phyloP scores from a whole-genome alignment of 2,888 invertebrate genomes.

The Cartodere bifasciata region DNA sequence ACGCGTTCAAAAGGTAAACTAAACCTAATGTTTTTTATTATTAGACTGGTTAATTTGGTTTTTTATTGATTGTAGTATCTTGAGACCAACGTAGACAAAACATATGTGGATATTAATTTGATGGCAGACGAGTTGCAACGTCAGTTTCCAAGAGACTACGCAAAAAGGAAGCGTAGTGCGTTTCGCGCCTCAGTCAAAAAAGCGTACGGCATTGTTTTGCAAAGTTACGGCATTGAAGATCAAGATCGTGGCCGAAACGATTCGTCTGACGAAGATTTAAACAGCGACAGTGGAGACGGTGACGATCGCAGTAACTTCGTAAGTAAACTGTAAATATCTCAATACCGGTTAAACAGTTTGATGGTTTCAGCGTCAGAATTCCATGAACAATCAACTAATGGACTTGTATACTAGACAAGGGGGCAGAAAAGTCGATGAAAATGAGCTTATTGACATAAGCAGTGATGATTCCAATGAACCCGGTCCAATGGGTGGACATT shows the following conservation, averaged over 20 bases:
- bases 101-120: slow-evolving; percentile 68
- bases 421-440: slow-evolving; percentile 40
- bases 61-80: slow-evolving; percentile 47
- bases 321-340: slow-evolving; percentile 7
- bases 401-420: slow-evolving; percentile 36
- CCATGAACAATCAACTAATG: slow-evolving; percentile 34
- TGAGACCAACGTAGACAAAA: slow-evolving; percentile 67
- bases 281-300: slow-evolving; percentile 27
- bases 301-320: slow-evolving; percentile 25
- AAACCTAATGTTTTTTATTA: slow-evolving; percentile 4
- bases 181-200: slow-evolving; percentile 67
- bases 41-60: background rate
- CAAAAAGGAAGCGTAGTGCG: slow-evolving; percentile 64
- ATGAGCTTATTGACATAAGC: slow-evolving; percentile 67
- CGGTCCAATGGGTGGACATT: slow-evolving; percentile 32
- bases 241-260: slow-evolving; percentile 35
- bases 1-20: slow-evolving; percentile 39
- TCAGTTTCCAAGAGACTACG: slow-evolving; percentile 66
- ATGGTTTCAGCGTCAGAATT: slow-evolving; percentile 18
- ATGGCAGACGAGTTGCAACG: slow-evolving; percentile 72
- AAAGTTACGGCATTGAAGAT: slow-evolving; percentile 52
- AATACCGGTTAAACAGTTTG: slow-evolving; percentile 10
- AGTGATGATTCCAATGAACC: slow-evolving; percentile 57
- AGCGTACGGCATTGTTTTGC: slow-evolving; percentile 61
- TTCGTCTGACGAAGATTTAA: slow-evolving; percentile 42